These are phyloP conservation scores for Archegozetes longisetosus DNA, from an alignment of 1,140 invertebrate species.

Conservation along the genomic window DNA sequence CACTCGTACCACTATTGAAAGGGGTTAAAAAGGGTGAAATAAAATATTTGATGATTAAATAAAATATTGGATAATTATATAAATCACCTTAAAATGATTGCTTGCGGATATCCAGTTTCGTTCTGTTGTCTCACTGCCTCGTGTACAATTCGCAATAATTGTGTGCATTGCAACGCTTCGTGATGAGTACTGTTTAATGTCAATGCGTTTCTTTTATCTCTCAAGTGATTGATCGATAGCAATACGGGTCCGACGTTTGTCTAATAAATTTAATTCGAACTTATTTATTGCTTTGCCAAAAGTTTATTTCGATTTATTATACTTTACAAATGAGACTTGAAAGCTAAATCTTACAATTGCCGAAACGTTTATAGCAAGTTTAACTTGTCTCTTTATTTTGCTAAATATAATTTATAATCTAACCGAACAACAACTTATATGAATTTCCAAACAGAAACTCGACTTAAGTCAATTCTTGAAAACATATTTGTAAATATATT, in stretches of 20 bases:
- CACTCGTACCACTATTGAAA: conserved; percentile 59
- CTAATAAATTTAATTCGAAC: conserved; percentile 36
- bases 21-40: background rate
- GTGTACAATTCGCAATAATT: conserved; percentile 68
- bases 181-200: conserved; percentile 67
- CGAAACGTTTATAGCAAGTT: no score
- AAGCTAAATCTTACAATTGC: no score
- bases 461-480: no score
- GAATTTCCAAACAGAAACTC: no score
- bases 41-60: background rate
- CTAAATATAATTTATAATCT: no score
- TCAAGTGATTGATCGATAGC: conserved; percentile 71
- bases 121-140: conserved; percentile 81
- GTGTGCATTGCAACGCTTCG: conserved; percentile 42
- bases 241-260: conserved; percentile 82
- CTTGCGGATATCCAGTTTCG: conserved; percentile 84
- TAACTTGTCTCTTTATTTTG: no score
- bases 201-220: conserved; percentile 65
- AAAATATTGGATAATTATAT: background rate
- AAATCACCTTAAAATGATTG: conserved; percentile 66
- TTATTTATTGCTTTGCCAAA: background rate
- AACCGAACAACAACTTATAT: no score
- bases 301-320: no score
- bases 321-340: no score
- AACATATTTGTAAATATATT: no score